These are phyloP conservation scores for Camponotus pennsylvanicus DNA, from an alignment of 1,140 invertebrate genomes.

Conservation along the genomic window DNA sequence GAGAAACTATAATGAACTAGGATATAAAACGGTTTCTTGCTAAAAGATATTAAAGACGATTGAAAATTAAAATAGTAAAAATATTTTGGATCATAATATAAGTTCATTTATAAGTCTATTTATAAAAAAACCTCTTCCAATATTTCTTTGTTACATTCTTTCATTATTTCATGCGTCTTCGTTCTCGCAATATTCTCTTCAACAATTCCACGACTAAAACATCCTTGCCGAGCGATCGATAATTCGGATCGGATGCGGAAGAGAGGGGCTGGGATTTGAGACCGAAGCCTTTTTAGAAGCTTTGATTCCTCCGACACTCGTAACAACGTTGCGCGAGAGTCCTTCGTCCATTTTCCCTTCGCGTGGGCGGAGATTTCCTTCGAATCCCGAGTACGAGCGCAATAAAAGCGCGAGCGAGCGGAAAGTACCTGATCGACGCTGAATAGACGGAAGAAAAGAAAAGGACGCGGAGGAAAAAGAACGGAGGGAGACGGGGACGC, in stretches of 20 bases:
- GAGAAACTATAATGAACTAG: slow-evolving; percentile 25
- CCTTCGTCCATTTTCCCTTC: slow-evolving; percentile 55
- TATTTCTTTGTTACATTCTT: not conserved
- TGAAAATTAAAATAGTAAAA: not conserved
- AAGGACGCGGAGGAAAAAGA: not conserved
- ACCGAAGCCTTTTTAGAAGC: slow-evolving; percentile 17
- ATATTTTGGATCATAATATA: not conserved
- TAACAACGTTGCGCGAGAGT: slow-evolving; percentile 53
- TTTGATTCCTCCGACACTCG: slow-evolving; percentile 51
- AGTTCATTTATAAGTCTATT: not conserved
- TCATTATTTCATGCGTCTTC: not conserved
- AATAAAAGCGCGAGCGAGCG: slow-evolving; percentile 62
- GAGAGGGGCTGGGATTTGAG: slow-evolving; percentile 20
- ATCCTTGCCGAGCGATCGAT: slow-evolving; percentile 23
- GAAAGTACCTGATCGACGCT: slow-evolving; percentile 55
- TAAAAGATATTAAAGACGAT: not conserved
- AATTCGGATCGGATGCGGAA: slow-evolving; percentile 33
- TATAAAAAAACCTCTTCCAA: not conserved
- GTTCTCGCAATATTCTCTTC: not conserved
- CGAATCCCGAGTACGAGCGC: slow-evolving; percentile 50
- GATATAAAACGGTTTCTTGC: slow-evolving; percentile 22
- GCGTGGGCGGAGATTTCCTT: slow-evolving; percentile 43
- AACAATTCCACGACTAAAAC: slow-evolving; percentile 35
- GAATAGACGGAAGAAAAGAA: slow-evolving; percentile 67
- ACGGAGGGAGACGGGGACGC: not conserved